phyloP scores from a whole-genome alignment of 92 coral and sea anemone species.

The Paramuricea clavata region DNA sequence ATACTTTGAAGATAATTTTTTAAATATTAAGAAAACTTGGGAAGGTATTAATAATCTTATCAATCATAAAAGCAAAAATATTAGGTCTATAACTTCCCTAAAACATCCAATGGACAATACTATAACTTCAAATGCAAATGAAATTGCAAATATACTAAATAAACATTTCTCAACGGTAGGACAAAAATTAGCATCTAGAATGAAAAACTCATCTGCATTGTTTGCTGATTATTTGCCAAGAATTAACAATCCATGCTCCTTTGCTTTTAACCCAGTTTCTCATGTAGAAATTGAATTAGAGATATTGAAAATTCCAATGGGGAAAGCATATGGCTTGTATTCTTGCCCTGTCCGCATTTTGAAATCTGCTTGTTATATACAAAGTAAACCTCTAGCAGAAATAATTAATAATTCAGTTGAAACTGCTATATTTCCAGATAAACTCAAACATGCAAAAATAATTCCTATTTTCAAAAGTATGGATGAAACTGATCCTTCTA shows the following conservation, averaged over 20 bases:
- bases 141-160: conserved; percentile 54
- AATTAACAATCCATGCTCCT: conserved; percentile 28
- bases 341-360: conserved; percentile 43
- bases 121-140: conserved; percentile 10
- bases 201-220: conserved; percentile 58
- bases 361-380: conserved; percentile 27
- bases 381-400: conserved; percentile 25
- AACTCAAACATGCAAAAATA: conserved; percentile 49
- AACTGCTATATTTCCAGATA: conserved; percentile 42
- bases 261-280: conserved; percentile 41
- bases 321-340: conserved; percentile 49
- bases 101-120: conserved; percentile 27
- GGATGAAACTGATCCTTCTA: conserved; percentile 21
- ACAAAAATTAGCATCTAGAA: conserved; percentile 66
- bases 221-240: conserved; percentile 61
- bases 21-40: conserved; percentile 59
- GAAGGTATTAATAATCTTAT: conserved; percentile 56
- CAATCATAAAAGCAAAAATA: conserved; percentile 37
- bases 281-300: conserved; percentile 57
- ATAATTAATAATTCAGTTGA: conserved; percentile 36
- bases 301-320: conserved; percentile 36
- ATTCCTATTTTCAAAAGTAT: conserved; percentile 35
- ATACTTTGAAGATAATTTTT: conserved; percentile 47
- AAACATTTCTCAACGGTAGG: conserved; percentile 58
- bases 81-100: conserved; percentile 1